Evolutionary conservation across 2,797 vertebrate species (phyloP).

Genomic region (Bradypodion ventrale): DNA sequence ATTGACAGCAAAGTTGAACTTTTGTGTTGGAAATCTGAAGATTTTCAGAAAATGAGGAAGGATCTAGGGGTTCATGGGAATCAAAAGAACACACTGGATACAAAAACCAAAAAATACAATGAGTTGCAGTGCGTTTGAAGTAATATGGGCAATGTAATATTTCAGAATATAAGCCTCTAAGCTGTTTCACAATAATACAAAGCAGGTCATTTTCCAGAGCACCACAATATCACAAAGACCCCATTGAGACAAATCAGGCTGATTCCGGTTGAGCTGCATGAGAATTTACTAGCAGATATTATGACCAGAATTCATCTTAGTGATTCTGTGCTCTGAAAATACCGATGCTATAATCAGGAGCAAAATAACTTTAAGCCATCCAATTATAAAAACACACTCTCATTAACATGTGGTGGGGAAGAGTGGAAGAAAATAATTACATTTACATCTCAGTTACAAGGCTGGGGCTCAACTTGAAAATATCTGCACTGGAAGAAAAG

Average conservation of each 20-base stretch:
- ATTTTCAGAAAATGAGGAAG: neutral
- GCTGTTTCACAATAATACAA: neutral
- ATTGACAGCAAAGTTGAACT: neutral
- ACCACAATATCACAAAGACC: slow-evolving; percentile 8
- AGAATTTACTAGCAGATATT: neutral
- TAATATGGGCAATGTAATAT: neutral
- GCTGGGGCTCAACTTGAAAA: neutral
- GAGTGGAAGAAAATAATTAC: neutral
- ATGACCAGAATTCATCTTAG: neutral
- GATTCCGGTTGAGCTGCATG: neutral
- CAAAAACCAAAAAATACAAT: neutral
- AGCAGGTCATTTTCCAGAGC: neutral
- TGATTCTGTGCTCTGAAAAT: neutral
- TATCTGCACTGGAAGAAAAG: neutral
- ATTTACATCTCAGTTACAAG: neutral
- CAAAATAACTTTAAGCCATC: slow-evolving; percentile 14
- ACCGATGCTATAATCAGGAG: neutral
- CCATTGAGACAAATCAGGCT: slow-evolving; percentile 16
- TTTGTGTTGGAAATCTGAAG: neutral
- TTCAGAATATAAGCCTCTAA: neutral
- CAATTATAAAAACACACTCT: neutral
- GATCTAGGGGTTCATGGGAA: neutral
- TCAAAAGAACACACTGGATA: neutral
- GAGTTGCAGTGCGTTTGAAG: neutral
- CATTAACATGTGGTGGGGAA: neutral